Conservation (phyloP, 2,113 vertebrate species). For the Passer domesticus region DNA sequence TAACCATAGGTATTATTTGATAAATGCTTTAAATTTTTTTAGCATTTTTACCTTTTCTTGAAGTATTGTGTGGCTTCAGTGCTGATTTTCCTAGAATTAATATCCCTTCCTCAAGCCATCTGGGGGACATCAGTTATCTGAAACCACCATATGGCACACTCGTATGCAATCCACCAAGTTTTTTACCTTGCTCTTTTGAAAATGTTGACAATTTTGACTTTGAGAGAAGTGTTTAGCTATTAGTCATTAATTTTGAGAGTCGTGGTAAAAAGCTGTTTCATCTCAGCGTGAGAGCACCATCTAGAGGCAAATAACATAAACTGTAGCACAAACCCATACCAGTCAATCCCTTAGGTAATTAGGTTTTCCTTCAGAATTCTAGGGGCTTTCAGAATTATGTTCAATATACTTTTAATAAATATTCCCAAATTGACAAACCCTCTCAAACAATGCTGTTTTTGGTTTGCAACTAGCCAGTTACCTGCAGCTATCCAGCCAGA, state of each 20-base stretch:
- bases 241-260: neutral
- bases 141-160: neutral
- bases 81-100: neutral
- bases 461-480: neutral
- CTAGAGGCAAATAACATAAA: neutral
- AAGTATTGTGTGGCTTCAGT: neutral
- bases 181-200: neutral
- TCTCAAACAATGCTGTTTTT: neutral
- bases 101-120: neutral
- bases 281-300: conserved; percentile 10
- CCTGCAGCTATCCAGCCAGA: neutral
- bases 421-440: neutral
- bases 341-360: neutral
- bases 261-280: neutral
- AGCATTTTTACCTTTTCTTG: neutral
- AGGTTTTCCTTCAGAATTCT: neutral
- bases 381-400: neutral
- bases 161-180: neutral
- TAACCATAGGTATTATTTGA: neutral
- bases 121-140: neutral
- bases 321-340: neutral
- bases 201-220: neutral
- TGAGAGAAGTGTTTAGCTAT: neutral
- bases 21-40: neutral
- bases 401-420: neutral